Evolutionary conservation across 1,140 invertebrate genomes (phyloP).

Genomic region (Eumaeus atala): DNA sequence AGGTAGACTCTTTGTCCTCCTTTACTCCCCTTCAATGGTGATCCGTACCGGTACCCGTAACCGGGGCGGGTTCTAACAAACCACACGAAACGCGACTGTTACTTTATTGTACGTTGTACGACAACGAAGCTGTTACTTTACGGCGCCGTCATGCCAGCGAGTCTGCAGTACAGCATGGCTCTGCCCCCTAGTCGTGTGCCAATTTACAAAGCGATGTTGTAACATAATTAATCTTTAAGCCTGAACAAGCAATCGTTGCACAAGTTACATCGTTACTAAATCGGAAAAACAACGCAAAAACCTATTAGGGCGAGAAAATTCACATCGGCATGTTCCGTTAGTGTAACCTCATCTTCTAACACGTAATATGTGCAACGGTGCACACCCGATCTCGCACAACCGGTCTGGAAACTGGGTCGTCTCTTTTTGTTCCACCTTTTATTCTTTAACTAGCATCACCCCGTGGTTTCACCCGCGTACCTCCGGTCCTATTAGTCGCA

Average conservation of each 20-base stretch:
- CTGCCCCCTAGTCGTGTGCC: slow-evolving; percentile 42
- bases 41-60: too few relatives aligned
- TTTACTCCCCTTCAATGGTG: too few relatives aligned
- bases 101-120: too few relatives aligned
- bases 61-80: too few relatives aligned
- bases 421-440: slow-evolving; percentile 73
- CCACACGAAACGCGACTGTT: too few relatives aligned
- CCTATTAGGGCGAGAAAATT: slow-evolving; percentile 69
- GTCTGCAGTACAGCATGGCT: too few relatives aligned
- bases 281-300: slow-evolving; percentile 57
- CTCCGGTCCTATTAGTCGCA: too few relatives aligned
- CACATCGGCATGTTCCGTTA: slow-evolving; percentile 66
- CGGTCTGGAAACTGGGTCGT: slow-evolving; percentile 72
- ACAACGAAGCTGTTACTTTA: too few relatives aligned
- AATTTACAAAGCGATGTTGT: slow-evolving; percentile 7
- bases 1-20: too few relatives aligned
- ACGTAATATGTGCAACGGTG: slow-evolving; percentile 67
- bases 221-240: slow-evolving; percentile 25
- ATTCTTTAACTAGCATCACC: slow-evolving; percentile 74
- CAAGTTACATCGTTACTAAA: slow-evolving; percentile 41
- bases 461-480: too few relatives aligned
- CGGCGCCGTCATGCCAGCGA: too few relatives aligned
- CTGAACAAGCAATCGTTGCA: slow-evolving; percentile 37
- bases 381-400: slow-evolving; percentile 64
- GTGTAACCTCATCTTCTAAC: slow-evolving; percentile 62